Base-by-base conservation (phyloP, 2,113 vertebrate species). In the Bathybates hornii region DNA sequence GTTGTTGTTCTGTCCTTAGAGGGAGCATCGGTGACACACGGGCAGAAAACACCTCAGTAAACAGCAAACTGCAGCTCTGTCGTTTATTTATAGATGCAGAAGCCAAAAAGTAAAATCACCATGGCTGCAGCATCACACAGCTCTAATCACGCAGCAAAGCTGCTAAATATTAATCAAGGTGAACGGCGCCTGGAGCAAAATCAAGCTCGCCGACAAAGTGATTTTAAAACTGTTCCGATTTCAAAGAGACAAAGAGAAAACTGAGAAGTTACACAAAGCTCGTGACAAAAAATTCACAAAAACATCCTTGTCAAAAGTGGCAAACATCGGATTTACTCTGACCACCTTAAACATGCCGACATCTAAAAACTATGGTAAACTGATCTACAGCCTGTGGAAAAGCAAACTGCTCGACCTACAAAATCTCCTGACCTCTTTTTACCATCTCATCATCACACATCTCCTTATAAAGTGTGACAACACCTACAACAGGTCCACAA, bases 221-320 rank as follows among this genome's bases (percentile, higher is more conserved):
- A 27, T 24, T 27, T 9, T 45, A 45, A 73, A 73, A 45, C 66
- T 10, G 21, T 14, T 45, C 0, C 8, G 4, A 1, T 14, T 41
- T 71, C 19, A 21, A 68, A 27, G 19, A 68, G 17, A 10, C 4
- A 66, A 38, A 66, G 38, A 43, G 66, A 71, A 16, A 43, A 71
- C 3, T 14, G 0, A 24, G 36, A 43, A 61, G 12, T 29, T 16
- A 59, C 12, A 59, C 56, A 59, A 59, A 2, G 21, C 7, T 43
- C 17, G 27, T 61, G 57, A 61, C 0, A 61, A 61, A 61, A 0
- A 61, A 0, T 6, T 32, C 27, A 32, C 57, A 61, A 61, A 61
- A 2, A 32, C 57, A 9, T 59, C 1, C 14, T 32, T 1, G 0
- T 59, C 57, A 59, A 41, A 71, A 41, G 11, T 14, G n/a, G 0